Evolutionary conservation across 2,888 invertebrate species (phyloP).

Genomic region (Smittia sp.): DNA sequence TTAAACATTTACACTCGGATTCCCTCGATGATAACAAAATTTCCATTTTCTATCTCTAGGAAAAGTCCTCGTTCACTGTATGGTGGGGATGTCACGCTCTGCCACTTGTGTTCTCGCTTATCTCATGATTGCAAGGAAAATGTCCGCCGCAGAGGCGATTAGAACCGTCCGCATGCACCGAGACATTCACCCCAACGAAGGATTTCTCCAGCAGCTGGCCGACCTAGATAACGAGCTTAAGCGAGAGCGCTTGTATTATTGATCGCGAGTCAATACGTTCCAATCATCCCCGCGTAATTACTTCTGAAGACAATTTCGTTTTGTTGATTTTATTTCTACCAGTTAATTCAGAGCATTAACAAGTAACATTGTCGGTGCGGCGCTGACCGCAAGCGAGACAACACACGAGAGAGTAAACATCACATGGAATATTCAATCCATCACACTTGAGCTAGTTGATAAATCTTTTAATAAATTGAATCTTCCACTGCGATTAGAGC

Average conservation of each 20-base stretch:
- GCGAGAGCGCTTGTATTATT: slow-evolving; percentile 52
- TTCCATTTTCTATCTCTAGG: slow-evolving; percentile 55
- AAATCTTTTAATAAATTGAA: background rate
- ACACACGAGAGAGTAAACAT: background rate
- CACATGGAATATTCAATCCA: background rate
- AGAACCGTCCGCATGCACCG: slow-evolving; percentile 66
- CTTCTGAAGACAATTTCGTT: background rate
- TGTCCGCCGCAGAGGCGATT: slow-evolving; percentile 73
- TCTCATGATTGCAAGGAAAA: slow-evolving; percentile 74
- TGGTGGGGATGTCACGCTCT: slow-evolving; percentile 78
- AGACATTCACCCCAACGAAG: slow-evolving; percentile 75
- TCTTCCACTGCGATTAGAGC: background rate
- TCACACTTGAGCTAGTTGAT: background rate
- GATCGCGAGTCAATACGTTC: background rate
- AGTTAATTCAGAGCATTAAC: background rate
- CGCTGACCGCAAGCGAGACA: too few relatives aligned
- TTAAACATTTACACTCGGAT: too few relatives aligned
- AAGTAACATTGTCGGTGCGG: background rate
- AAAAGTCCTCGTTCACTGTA: slow-evolving; percentile 75
- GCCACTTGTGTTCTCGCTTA: slow-evolving; percentile 78
- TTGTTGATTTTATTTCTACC: background rate
- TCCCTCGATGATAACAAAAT: background rate
- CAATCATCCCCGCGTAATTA: background rate
- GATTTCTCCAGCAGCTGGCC: slow-evolving; percentile 75
- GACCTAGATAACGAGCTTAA: slow-evolving; percentile 63